phyloP scores from a whole-genome alignment of 2,888 invertebrate genomes.

The Amphipoea lucens region DNA sequence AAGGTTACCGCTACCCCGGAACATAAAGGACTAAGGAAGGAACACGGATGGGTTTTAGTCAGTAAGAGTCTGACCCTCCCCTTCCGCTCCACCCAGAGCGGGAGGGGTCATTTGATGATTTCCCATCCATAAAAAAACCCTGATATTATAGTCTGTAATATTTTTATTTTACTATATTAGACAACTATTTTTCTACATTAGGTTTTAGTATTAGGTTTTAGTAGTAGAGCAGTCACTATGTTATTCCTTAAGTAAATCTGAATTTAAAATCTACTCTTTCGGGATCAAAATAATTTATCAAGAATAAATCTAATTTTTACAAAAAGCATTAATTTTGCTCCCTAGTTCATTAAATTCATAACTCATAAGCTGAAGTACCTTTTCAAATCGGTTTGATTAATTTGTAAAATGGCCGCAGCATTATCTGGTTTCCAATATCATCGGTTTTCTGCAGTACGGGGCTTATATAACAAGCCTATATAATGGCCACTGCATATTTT shows the following conservation, averaged over 20 bases:
- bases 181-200: background rate
- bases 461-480: background rate
- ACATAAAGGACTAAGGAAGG: too few species aligned
- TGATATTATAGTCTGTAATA: background rate
- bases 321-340: background rate
- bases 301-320: background rate
- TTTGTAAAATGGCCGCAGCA: slow-evolving; percentile 10
- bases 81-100: too few species aligned
- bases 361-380: slow-evolving; percentile 11
- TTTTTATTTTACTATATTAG: background rate
- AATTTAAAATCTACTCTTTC: background rate
- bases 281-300: background rate
- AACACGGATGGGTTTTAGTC: too few species aligned
- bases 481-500: too few species aligned
- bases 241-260: background rate
- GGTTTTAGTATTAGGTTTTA: background rate
- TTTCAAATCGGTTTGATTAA: slow-evolving; percentile 15
- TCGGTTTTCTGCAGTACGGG: slow-evolving; percentile 4
- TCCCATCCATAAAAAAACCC: too few species aligned
- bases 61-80: too few species aligned
- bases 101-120: too few species aligned
- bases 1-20: too few species aligned
- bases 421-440: slow-evolving; percentile 27
- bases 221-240: background rate
- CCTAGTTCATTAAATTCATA: slow-evolving; percentile 3